Percentiles rank a stretch among this genome's conserved stretches.
Conservation (phyloP, 1,140 invertebrate species). For the Drosophila sproati region DNA sequence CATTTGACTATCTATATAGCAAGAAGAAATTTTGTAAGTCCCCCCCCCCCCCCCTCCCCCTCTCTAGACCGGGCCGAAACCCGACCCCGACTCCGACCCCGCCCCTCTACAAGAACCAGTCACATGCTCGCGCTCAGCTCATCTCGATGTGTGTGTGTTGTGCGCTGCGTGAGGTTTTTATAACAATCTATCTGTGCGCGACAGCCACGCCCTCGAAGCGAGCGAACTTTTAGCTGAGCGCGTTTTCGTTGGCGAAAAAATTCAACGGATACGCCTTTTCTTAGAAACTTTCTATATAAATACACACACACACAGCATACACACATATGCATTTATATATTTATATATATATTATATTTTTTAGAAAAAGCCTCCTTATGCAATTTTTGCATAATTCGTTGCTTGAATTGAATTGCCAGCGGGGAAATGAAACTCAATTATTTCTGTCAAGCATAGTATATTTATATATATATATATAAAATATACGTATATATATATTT, state of each 20-base stretch:
- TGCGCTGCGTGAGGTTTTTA: conserved; percentile 39
- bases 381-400: too few relatives aligned
- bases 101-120: conserved; percentile 34
- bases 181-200: conserved; percentile 28
- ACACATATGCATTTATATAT: background rate
- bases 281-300: conserved; percentile 27
- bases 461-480: too few relatives aligned
- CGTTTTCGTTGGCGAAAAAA: conserved; percentile 55
- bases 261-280: conserved; percentile 55
- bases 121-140: conserved; percentile 20
- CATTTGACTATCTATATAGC: background rate
- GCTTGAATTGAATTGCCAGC: too few relatives aligned
- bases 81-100: conserved; percentile 20
- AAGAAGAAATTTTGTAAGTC: conserved; percentile 2
- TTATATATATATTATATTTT: too few relatives aligned
- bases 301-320: background rate
- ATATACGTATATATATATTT: too few relatives aligned
- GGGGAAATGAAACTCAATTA: too few relatives aligned
- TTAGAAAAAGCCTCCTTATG: too few relatives aligned
- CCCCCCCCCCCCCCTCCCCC: conserved; percentile 11
- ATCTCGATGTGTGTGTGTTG: conserved; percentile 12
- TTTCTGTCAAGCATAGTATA: too few relatives aligned
- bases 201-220: conserved; percentile 44
- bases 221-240: conserved; percentile 32
- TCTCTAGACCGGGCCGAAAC: conserved; percentile 14